Percentiles rank a stretch among this genome's conserved stretches.
phyloP scores from a whole-genome alignment of 1,140 invertebrate species.

The Drosophila varians region DNA sequence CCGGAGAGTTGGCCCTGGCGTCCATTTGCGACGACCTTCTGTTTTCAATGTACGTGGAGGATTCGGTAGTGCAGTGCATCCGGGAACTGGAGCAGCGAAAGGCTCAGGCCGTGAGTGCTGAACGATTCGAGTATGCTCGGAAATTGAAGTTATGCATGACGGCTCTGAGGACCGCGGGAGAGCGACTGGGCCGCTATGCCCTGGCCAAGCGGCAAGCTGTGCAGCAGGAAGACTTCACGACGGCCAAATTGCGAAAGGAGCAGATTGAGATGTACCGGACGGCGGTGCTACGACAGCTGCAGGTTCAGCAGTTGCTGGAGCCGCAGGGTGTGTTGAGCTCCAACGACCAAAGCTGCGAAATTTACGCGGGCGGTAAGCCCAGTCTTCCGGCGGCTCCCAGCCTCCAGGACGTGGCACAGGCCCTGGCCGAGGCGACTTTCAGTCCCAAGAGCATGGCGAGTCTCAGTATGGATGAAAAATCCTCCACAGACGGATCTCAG shows the following conservation, averaged over 20 bases:
- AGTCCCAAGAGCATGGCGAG: constrained; percentile 55
- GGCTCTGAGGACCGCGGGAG: constrained; percentile 92
- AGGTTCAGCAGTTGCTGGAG: constrained; percentile 91
- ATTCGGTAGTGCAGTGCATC: constrained; percentile 95
- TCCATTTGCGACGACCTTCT: constrained; percentile 97
- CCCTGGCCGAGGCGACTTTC: constrained; percentile 63
- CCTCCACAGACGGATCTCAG: constrained; percentile 54
- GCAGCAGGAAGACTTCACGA: constrained; percentile 94
- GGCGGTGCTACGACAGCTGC: constrained; percentile 88
- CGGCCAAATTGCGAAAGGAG: constrained; percentile 93
- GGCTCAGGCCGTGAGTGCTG: constrained; percentile 89
- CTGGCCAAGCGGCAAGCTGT: constrained; percentile 96
- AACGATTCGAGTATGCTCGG: constrained; percentile 93
- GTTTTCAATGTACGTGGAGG: constrained; percentile 98
- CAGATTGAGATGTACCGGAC: constrained; percentile 92
- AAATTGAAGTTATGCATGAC: constrained; percentile 94
- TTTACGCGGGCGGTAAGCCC: constrained; percentile 77
- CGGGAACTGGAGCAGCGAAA: constrained; percentile 94
- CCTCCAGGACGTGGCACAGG: constrained; percentile 80
- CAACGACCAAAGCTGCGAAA: constrained; percentile 77
- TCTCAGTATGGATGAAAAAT: constrained; percentile 61
- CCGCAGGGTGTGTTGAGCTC: constrained; percentile 87
- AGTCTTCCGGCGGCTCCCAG: constrained; percentile 76
- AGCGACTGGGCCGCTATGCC: constrained; percentile 94
- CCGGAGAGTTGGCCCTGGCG: constrained; percentile 85